Evolutionary conservation across 2,113 vertebrate species (phyloP), one percentile per base, ranked within the genome.

Genomic region (Chloropsis hardwickii): DNA sequence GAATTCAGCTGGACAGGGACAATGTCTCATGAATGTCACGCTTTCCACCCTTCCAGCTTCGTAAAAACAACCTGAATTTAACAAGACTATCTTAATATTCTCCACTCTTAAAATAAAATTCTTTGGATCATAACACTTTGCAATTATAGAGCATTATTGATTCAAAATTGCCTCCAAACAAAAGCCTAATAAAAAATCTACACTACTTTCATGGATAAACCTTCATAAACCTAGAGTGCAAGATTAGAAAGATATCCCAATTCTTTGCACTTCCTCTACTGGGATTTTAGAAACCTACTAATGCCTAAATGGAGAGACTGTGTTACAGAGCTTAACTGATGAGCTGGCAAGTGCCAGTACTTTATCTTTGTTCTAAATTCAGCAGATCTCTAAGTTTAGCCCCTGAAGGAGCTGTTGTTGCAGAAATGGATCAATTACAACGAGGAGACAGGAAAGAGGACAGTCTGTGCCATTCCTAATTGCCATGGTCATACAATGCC

Each of bases 21-120:
- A 79, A 44, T 37, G 37, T 37, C 37, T 37, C 7, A 2, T 4
- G 27, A 47, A 77, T 2, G 7, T 47, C 67, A 40, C 0, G 0
- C 15, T 53, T 69, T 44, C 29, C 19, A 35, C 19, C 27, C 4
- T 57, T 57, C 54, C n/a, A 11, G 51, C 54, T 71, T 61, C 10
- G 5, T 77, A 54, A 80, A 80, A 90, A 61, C 37, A 51, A 17
- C 35, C 35, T 17, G 29, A 19, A 24, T 25, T 74, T 76, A 40
- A 69, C 11, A 47, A 50, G 54, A 37, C 8, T 33, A 44, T 24
- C 37, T 67, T 35, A 61, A 58, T 7, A 24, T 39, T 78, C 15
- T 10, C 24, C 21, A 39, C 66, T 73, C 86, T 42, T 24, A 17
- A 74, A 91, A 77, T 57, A 85, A 86, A 74, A 67, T 35, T 54